A percentile compares a stretch with the other conserved stretches of the same genome.
Conservation (phyloP, 2,888 invertebrate species). For the Leucophenga maculata region DNA sequence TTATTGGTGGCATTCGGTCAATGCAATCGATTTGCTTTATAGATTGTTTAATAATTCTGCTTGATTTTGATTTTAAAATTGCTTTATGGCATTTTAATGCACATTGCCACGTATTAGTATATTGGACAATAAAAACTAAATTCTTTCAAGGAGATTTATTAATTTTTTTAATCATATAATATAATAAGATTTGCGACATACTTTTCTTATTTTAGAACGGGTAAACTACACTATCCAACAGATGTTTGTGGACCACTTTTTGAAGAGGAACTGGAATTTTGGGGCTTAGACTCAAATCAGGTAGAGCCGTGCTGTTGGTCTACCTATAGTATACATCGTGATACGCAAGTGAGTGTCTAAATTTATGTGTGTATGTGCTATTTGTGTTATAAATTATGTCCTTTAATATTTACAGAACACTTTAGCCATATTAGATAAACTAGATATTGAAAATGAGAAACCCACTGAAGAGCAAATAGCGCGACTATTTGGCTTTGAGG, state of each 20-base stretch:
- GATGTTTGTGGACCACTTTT: slow-evolving; percentile 98
- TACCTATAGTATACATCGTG: slow-evolving; percentile 91
- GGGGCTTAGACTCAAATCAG: slow-evolving; percentile 97
- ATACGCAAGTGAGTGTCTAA: slow-evolving; percentile 79
- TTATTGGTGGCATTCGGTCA: too few species aligned
- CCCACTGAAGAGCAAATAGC: slow-evolving; percentile 95
- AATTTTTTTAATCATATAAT: too few species aligned
- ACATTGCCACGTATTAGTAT: too few species aligned
- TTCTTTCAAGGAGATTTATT: neutral
- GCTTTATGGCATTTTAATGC: too few species aligned
- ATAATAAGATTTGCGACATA: too few species aligned
- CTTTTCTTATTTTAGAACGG: slow-evolving; percentile 86
- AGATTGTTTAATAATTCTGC: too few species aligned
- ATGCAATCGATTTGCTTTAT: too few species aligned
- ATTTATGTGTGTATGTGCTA: neutral
- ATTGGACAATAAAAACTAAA: too few species aligned
- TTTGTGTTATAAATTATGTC: neutral
- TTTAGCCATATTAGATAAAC: slow-evolving; percentile 92
- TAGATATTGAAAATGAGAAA: slow-evolving; percentile 94
- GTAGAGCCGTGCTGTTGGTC: slow-evolving; percentile 99
- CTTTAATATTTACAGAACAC: slow-evolving; percentile 79
- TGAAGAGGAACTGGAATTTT: slow-evolving; percentile 96
- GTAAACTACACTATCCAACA: slow-evolving; percentile 95
- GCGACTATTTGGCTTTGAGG: slow-evolving; percentile 91
- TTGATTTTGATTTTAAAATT: too few species aligned